These are phyloP conservation scores for Lomographa bimaculata DNA, from an alignment of 2,888 invertebrate genomes.

Conservation along the genomic window DNA sequence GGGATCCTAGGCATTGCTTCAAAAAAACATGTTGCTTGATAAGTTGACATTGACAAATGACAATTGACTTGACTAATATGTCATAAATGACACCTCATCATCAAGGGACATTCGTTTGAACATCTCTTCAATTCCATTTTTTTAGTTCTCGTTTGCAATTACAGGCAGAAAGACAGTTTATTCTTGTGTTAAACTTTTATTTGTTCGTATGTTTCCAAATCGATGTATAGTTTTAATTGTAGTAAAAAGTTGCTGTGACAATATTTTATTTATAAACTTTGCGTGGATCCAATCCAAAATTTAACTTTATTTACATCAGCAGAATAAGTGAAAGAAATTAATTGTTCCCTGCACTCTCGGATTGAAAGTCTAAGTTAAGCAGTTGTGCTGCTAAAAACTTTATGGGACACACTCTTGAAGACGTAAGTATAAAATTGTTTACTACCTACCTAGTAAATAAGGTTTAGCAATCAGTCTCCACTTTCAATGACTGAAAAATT, in stretches of 20 bases:
- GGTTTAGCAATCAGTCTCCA: too few species aligned
- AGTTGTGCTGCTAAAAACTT: slow-evolving; percentile 31
- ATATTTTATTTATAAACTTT: not conserved
- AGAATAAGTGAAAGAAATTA: slow-evolving; percentile 30
- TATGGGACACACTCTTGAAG: slow-evolving; percentile 49
- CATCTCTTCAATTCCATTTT: too few species aligned
- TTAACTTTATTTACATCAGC: slow-evolving; percentile 12
- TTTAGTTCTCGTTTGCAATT: too few species aligned
- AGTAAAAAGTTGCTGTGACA: not conserved
- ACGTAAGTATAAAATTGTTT: slow-evolving; percentile 50
- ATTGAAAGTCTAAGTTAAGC: slow-evolving; percentile 26
- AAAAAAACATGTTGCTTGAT: too few species aligned
- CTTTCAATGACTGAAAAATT: too few species aligned
- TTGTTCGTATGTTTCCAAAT: slow-evolving; percentile 3
- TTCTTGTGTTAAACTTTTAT: slow-evolving; percentile 15
- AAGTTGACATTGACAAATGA: too few species aligned
- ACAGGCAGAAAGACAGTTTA: slow-evolving; percentile 7
- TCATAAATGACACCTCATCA: too few species aligned
- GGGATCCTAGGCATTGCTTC: too few species aligned
- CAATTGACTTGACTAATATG: too few species aligned
- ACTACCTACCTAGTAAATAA: too few species aligned
- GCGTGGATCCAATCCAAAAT: slow-evolving; percentile 2
- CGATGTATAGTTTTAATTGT: slow-evolving; percentile 9
- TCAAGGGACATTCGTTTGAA: too few species aligned
- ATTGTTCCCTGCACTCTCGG: slow-evolving; percentile 18